phyloP scores from a whole-genome alignment of 2,888 invertebrate genomes.

The Chymomyza amoena region DNA sequence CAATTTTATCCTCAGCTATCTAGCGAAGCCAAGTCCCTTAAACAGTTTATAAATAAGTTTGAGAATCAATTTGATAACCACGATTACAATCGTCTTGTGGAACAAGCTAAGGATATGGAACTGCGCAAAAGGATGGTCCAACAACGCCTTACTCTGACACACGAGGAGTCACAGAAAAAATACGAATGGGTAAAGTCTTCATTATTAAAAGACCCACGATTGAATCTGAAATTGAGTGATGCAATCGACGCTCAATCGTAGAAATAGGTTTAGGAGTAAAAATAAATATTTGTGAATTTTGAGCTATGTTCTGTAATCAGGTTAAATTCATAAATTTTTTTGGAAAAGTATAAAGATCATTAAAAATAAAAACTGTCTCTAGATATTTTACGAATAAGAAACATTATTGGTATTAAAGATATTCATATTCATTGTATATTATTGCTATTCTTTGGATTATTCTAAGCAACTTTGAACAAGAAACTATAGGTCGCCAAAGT shows the following conservation, averaged over 20 bases:
- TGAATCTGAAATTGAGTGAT: slow-evolving; percentile 59
- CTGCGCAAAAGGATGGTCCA: slow-evolving; percentile 78
- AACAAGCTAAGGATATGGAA: slow-evolving; percentile 74
- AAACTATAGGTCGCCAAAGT: no score
- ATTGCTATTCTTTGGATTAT: no score
- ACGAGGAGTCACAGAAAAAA: slow-evolving; percentile 77
- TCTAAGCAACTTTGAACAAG: no score
- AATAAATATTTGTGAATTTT: background rate
- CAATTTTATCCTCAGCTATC: slow-evolving; percentile 58
- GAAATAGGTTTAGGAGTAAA: background rate
- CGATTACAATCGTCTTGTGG: slow-evolving; percentile 74
- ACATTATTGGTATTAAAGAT: no score
- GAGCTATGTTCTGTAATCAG: background rate
- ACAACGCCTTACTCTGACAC: slow-evolving; percentile 75
- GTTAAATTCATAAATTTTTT: background rate
- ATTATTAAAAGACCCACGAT: slow-evolving; percentile 67
- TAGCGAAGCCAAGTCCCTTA: slow-evolving; percentile 73
- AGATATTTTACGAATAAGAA: no score
- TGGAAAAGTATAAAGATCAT: no score
- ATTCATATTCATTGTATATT: no score
- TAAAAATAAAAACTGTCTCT: no score
- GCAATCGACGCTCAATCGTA: slow-evolving; percentile 29
- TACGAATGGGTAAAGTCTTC: slow-evolving; percentile 75
- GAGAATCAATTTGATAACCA: slow-evolving; percentile 76
- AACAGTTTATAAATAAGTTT: slow-evolving; percentile 75